phyloP scores from a whole-genome alignment of 2,797 vertebrate genomes.

The Peromyscus attwateri region DNA sequence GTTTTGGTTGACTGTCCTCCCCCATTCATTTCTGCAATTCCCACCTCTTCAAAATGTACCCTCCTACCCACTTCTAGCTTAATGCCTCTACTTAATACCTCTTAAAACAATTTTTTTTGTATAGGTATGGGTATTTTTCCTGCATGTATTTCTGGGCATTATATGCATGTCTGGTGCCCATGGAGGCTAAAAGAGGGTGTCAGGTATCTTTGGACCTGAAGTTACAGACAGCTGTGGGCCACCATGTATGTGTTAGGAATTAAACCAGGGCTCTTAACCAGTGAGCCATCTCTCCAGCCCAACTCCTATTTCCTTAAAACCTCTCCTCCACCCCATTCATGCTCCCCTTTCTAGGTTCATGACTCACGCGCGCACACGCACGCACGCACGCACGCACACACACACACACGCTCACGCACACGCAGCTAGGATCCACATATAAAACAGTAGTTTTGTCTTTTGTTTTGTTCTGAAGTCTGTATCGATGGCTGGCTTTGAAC shows the following conservation, averaged over 20 bases:
- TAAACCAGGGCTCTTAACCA: background rate
- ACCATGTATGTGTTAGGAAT: background rate
- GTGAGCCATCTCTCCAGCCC: background rate
- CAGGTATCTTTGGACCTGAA: background rate
- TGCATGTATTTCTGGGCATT: background rate
- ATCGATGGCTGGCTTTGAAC: background rate
- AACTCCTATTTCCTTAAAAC: background rate
- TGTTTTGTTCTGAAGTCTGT: background rate
- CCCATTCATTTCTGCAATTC: background rate
- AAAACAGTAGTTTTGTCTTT: background rate
- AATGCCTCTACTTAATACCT: background rate
- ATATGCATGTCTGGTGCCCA: background rate
- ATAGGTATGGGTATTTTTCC: background rate
- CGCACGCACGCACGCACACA: background rate
- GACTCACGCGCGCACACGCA: background rate
- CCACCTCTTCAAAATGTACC: background rate
- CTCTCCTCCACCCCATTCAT: background rate
- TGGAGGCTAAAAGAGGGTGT: background rate
- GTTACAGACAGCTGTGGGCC: background rate
- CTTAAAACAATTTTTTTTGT: background rate
- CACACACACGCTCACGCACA: background rate
- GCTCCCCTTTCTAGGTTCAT: background rate
- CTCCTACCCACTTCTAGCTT: background rate
- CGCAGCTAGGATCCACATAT: background rate
- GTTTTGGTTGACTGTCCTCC: background rate